These are phyloP conservation scores for Microctonus brassicae DNA, from an alignment of 2,888 invertebrate genomes.

Conservation along the genomic window DNA sequence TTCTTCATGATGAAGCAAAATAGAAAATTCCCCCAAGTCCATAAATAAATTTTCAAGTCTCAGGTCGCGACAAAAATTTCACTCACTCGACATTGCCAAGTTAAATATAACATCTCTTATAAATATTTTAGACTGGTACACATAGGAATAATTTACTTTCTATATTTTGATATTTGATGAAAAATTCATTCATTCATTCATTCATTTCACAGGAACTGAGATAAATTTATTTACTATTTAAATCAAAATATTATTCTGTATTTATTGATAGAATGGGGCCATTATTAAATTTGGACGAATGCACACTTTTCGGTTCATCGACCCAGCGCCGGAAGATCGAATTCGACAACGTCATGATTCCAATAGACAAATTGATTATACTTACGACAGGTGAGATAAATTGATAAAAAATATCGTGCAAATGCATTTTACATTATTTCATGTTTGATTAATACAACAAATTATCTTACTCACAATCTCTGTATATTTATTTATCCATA, in stretches of 20 bases:
- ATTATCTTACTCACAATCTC: too few species aligned
- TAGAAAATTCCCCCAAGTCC: neutral
- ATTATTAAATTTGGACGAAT: slow-evolving; percentile 89
- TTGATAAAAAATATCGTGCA: neutral
- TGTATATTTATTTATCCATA: too few species aligned
- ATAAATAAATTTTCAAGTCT: neutral
- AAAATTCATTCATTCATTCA: too few species aligned
- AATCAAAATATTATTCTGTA: slow-evolving; percentile 21
- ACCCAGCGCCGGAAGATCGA: slow-evolving; percentile 85
- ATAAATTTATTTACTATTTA: neutral
- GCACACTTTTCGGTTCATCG: slow-evolving; percentile 88
- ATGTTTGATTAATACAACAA: neutral
- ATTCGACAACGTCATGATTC: slow-evolving; percentile 83
- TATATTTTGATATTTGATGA: neutral
- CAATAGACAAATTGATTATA: slow-evolving; percentile 79
- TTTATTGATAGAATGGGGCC: slow-evolving; percentile 79
- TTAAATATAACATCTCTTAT: neutral
- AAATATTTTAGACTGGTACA: neutral
- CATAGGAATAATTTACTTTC: neutral
- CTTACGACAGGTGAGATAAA: slow-evolving; percentile 82
- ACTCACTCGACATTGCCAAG: neutral
- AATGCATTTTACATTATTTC: neutral
- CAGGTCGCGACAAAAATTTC: neutral
- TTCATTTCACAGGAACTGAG: neutral
- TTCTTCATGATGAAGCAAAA: neutral